phyloP scores from a whole-genome alignment of 2,797 vertebrate species.

The Rhinatrema bivittatum region DNA sequence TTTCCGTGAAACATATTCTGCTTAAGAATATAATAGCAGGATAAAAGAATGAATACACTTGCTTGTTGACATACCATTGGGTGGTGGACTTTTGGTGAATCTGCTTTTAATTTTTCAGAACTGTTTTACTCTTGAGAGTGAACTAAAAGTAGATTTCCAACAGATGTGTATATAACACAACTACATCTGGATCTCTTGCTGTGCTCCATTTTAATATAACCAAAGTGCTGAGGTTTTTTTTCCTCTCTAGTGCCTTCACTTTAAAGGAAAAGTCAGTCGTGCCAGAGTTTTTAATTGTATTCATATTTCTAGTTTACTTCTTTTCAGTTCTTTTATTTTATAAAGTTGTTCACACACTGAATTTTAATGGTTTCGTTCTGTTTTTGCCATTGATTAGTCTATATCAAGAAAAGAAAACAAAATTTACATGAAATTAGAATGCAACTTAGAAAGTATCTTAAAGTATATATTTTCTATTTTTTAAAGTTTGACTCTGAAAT shows the following conservation, averaged over 20 bases:
- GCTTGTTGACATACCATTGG: too few relatives aligned
- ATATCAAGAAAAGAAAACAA: slow-evolving; percentile 3
- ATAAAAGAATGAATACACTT: too few relatives aligned
- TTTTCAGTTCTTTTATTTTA: slow-evolving; percentile 22
- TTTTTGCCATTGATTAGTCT: too few relatives aligned
- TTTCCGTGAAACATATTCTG: neutral
- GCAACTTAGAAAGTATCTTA: too few relatives aligned
- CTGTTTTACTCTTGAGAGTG: neutral
- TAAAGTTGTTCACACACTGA: slow-evolving; percentile 24
- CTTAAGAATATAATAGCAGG: neutral
- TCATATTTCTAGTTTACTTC: slow-evolving; percentile 32
- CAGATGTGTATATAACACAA: neutral
- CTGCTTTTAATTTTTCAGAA: neutral
- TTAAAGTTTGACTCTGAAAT: too few relatives aligned
- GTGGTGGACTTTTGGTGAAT: slow-evolving; percentile 1
- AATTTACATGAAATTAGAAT: slow-evolving; percentile 4
- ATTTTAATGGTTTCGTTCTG: too few relatives aligned
- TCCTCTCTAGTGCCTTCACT: neutral
- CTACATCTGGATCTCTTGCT: neutral
- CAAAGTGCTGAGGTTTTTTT: neutral
- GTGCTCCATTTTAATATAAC: neutral
- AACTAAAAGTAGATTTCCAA: neutral
- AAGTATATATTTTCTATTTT: too few relatives aligned
- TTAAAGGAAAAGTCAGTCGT: neutral
- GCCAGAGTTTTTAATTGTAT: slow-evolving; percentile 15